Base-by-base conservation (phyloP, 2,888 invertebrate genomes). In the Cosmorhoe ocellata region DNA sequence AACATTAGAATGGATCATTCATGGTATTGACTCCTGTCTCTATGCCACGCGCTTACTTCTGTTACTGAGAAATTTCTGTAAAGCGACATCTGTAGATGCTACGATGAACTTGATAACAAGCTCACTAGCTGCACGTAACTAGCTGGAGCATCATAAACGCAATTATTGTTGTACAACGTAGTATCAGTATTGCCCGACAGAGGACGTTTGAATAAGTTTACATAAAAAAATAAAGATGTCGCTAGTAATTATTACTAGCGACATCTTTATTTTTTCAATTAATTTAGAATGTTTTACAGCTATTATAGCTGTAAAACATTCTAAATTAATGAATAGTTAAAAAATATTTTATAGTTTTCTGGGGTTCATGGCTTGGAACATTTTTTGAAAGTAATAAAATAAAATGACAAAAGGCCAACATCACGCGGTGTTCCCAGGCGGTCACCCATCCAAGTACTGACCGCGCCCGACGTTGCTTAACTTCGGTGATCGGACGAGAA, bases 401-500 rank as follows among this genome's bases (percentile, higher is more conserved):
- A n/a, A n/a, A n/a, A n/a, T n/a, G n/a, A n/a, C n/a, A n/a, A n/a
- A n/a, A n/a, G n/a, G n/a, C n/a, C n/a, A n/a, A n/a, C n/a, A n/a
- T n/a, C 76, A 79, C 76, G 78, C 63, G 75, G 79, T 81, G 79
- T 81, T 81, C 79, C 79, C 79, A 79, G 75, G 80, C 80, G 79
- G 82, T 81, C 81, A 81, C 81, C 81, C 81, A 82, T 82, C 81
- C 79, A 84, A 81, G 81, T 81, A 82, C 81, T 81, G 80, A 82
- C 76, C 76, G 66, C 80, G 81, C 80, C 81, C 81, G 77, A 85
- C 77, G 84, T 82, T 84, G 83, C 83, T 85, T 87, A 82, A 84
- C 84, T 84, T 84, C 85, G 84, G 86, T 86, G 86, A 86, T 86
- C 85, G 84, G 84, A 86, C 83, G 85, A 85, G 84, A 85, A 83